phyloP scores from a whole-genome alignment of 2,797 vertebrate genomes.

The Falco novaeseelandiae region DNA sequence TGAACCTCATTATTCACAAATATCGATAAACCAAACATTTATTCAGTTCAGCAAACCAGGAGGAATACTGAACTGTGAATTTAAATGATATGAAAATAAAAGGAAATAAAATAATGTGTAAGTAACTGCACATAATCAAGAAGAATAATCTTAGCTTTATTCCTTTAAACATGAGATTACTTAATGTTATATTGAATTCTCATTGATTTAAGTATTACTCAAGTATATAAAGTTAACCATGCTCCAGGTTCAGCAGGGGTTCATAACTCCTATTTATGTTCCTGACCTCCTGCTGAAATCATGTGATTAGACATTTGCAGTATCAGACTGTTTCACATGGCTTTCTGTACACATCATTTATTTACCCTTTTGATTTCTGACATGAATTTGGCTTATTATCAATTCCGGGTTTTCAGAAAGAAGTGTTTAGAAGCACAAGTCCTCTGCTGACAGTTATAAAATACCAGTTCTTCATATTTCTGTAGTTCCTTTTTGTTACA shows the following conservation, averaged over 20 bases:
- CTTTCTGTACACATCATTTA: neutral
- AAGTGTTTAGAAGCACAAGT: neutral
- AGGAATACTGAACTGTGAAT: neutral
- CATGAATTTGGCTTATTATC: neutral
- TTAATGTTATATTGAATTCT: neutral
- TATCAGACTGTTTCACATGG: neutral
- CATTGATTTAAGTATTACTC: neutral
- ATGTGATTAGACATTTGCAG: conserved; percentile 5
- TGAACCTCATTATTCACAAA: conserved; percentile 29
- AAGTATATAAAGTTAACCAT: neutral
- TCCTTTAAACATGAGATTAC: neutral
- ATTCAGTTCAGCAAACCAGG: conserved; percentile 5
- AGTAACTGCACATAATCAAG: neutral
- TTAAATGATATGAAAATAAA: conserved; percentile 5
- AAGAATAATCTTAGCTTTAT: neutral
- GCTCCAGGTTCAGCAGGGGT: conserved; percentile 5
- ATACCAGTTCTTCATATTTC: neutral
- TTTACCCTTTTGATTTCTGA: conserved; percentile 10
- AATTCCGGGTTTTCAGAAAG: neutral
- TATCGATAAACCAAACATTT: conserved; percentile 4
- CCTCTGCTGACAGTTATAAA: neutral
- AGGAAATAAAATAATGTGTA: neutral
- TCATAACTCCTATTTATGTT: conserved; percentile 2
- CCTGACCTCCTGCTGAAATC: conserved; percentile 15
- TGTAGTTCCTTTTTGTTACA: neutral